These are phyloP conservation scores for Hydrotaea diabolus DNA, from an alignment of 2,888 invertebrate species.

Conservation along the genomic window DNA sequence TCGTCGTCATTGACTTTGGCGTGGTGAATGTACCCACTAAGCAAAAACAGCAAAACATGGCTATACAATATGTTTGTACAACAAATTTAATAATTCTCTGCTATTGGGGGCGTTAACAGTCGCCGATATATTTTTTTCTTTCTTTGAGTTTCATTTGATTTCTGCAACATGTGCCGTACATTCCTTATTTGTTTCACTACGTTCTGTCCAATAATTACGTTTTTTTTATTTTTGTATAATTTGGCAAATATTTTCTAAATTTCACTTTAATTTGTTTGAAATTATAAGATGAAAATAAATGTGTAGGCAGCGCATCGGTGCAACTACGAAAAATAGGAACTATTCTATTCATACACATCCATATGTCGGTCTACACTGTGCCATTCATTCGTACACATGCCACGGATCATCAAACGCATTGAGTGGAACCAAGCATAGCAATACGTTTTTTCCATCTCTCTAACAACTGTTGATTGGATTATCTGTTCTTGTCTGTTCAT, in stretches of 20 bases:
- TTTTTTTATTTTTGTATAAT: constrained; percentile 51
- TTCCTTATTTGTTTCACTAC: constrained; percentile 40
- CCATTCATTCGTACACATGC: constrained; percentile 19
- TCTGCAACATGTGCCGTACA: constrained; percentile 46
- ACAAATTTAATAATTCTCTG: constrained; percentile 10
- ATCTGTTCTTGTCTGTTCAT: background rate
- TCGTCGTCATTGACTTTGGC: constrained; percentile 55
- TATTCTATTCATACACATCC: background rate
- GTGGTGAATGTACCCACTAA: constrained; percentile 13
- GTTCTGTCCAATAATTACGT: constrained; percentile 21
- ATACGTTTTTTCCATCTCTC: constrained; percentile 42
- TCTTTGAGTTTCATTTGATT: constrained; percentile 40
- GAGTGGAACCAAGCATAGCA: constrained; percentile 50
- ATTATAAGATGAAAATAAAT: constrained; percentile 37
- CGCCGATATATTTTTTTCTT: constrained; percentile 42
- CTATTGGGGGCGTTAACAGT: constrained; percentile 60
- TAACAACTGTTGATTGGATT: constrained; percentile 42
- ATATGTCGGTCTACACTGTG: background rate
- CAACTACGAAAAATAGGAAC: background rate
- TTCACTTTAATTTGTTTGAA: constrained; percentile 56
- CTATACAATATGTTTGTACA: constrained; percentile 25
- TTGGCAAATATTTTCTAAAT: constrained; percentile 62
- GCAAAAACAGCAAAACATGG: constrained; percentile 42
- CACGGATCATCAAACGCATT: constrained; percentile 47
- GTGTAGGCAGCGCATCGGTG: constrained; percentile 37